A percentile compares a stretch with the other conserved stretches of the same genome.
phyloP scores from a whole-genome alignment of 2,888 invertebrate species.

The Arrhopalites spinosus region DNA sequence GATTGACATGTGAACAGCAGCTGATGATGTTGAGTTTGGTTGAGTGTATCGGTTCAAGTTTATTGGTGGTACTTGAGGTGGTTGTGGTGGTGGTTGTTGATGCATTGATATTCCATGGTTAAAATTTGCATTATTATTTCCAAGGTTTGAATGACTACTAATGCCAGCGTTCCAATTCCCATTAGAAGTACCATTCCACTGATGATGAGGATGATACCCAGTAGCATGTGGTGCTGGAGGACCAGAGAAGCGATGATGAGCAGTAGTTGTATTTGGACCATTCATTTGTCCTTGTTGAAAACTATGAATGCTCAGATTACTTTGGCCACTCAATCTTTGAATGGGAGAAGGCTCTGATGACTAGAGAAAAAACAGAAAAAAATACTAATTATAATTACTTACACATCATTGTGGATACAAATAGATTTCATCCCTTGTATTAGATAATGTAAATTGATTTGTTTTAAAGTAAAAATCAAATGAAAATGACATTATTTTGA shows the following conservation, averaged over 20 bases:
- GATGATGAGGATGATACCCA: constrained; percentile 31
- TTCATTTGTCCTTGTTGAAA: constrained; percentile 39
- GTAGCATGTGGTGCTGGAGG: constrained; percentile 16
- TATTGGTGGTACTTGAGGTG: constrained; percentile 61
- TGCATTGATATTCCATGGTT: constrained; percentile 45
- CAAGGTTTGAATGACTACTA: constrained; percentile 26
- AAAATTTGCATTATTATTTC: constrained; percentile 38
- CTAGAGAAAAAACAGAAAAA: not conserved
- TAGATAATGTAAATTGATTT: no score
- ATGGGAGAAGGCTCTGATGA: constrained; percentile 46
- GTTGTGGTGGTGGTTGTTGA: constrained; percentile 56
- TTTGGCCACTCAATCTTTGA: constrained; percentile 40
- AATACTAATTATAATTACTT: not conserved
- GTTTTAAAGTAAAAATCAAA: no score
- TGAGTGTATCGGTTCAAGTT: constrained; percentile 47
- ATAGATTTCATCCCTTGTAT: no score
- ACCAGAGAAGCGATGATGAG: constrained; percentile 42
- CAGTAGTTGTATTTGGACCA: constrained; percentile 29
- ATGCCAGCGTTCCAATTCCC: constrained; percentile 41
- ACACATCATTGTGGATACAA: no score
- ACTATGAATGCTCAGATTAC: constrained; percentile 43
- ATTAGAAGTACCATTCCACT: constrained; percentile 42
- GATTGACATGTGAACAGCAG: constrained; percentile 51
- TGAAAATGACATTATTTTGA: no score
- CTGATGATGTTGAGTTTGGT: constrained; percentile 45